Percentiles rank a stretch among this genome's conserved stretches.
Conservation (phyloP, 2,888 invertebrate genomes). For the Callimorpha dominula region DNA sequence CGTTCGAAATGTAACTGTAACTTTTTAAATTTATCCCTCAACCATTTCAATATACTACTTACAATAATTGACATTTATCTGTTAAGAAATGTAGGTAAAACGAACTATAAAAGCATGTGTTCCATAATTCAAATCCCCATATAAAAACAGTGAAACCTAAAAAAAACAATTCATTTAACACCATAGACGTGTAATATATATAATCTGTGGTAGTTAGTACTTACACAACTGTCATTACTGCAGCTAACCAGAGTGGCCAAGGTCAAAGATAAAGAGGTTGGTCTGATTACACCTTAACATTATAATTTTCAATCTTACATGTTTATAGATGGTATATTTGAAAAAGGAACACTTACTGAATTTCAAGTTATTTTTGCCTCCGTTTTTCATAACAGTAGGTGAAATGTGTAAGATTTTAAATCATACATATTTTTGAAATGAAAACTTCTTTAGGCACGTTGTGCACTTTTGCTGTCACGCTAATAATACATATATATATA, state of each 20-base stretch:
- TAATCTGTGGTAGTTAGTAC: conserved; percentile 4
- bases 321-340: background rate
- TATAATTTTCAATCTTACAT: background rate
- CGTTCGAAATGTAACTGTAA: too few species aligned
- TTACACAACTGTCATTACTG: conserved; percentile 1
- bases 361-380: too few species aligned
- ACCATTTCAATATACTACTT: background rate
- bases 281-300: background rate
- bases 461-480: too few species aligned
- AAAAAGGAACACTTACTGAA: too few species aligned
- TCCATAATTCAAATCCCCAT: background rate
- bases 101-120: background rate
- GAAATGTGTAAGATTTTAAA: too few species aligned
- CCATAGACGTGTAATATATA: background rate
- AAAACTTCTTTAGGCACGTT: too few species aligned
- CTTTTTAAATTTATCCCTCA: too few species aligned
- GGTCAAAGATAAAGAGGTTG: conserved; percentile 3
- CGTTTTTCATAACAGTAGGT: too few species aligned
- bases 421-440: too few species aligned
- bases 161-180: background rate
- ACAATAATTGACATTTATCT: background rate
- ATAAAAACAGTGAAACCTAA: background rate
- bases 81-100: too few species aligned
- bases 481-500: too few species aligned
- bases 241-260: conserved; percentile 6